Evolutionary conservation across 2,888 invertebrate genomes (phyloP), one percentile per base, ranked within the genome.

Genomic region (Leptothorax acervorum): DNA sequence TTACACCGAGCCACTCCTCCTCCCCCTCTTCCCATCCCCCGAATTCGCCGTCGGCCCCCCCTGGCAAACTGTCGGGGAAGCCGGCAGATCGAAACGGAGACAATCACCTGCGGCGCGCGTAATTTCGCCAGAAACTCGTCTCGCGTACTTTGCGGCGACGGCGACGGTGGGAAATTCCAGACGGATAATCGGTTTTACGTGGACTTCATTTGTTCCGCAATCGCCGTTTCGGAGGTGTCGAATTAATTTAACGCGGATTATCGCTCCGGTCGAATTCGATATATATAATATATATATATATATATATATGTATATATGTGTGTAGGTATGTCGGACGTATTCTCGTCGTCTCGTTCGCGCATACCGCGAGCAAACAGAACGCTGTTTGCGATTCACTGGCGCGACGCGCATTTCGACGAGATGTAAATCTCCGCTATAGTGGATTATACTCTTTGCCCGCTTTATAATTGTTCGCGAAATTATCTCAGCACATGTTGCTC

Each of bases 121-220:
- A 88, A 88, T 89, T 89, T 89, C 73, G 66, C 66, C 79, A 55
- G 55, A 12, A 76, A 75, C 74, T 75, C 62, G 62, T 75, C 45
- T 48, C 31, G 76, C 68, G 68, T 78, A 66, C 53, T 66, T 78
- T 42, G 68, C 66, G 68, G 42, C 65, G 48, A 62, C 74, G 39
- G 39, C 15, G 48, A 62, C 74, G 42, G 39, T 9, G 73, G 28
- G 53, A 78, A 66, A 78, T 78, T 66, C 42, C 68, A 78, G 53
- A 78, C 42, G 68, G 53, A 66, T 78, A 78, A 66, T 78, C 76
- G 68, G 66, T 42, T 78, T 78, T 78, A 66, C 76, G 68, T 78
- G 76, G 76, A 78, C 68, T 78, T 78, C 53, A 78, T 55, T 68
- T 86, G 86, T 89, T 88, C 87, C 81, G 87, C 87, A 87, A 88